These are phyloP conservation scores for Agrotis ipsilon DNA, from an alignment of 2,888 invertebrate species.

Conservation along the genomic window DNA sequence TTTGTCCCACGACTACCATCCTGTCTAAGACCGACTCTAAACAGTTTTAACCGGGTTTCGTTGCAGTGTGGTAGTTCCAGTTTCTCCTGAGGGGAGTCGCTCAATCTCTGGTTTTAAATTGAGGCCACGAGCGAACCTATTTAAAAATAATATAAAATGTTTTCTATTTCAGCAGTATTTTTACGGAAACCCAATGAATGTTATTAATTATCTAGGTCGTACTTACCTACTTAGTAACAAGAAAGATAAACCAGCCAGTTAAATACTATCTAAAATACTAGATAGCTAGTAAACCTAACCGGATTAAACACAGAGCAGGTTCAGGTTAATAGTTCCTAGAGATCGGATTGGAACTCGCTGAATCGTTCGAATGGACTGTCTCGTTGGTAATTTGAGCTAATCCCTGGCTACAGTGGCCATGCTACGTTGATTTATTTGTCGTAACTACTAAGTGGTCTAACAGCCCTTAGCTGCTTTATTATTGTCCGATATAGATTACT, in stretches of 20 bases:
- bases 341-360: slow-evolving; percentile 37
- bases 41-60: too few species aligned
- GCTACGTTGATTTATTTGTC: slow-evolving; percentile 45
- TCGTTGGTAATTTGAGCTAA: slow-evolving; percentile 42
- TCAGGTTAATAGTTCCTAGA: slow-evolving; percentile 38
- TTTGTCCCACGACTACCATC: too few species aligned
- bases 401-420: slow-evolving; percentile 18
- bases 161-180: too few species aligned
- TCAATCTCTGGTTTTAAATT: too few species aligned
- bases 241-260: too few species aligned
- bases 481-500: slow-evolving; percentile 9
- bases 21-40: too few species aligned
- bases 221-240: not conserved
- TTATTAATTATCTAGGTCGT: too few species aligned
- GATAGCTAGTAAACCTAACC: slow-evolving; percentile 20
- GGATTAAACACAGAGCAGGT: slow-evolving; percentile 32
- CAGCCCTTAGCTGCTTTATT: slow-evolving; percentile 1
- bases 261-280: slow-evolving; percentile 10
- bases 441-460: slow-evolving; percentile 12
- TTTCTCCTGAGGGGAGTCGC: too few species aligned
- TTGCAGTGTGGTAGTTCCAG: too few species aligned
- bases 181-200: too few species aligned
- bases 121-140: too few species aligned
- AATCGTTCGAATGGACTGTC: slow-evolving; percentile 39
- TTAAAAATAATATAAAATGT: too few species aligned